Base-by-base conservation (phyloP, 2,113 vertebrate species). In the Struthidea cinerea region DNA sequence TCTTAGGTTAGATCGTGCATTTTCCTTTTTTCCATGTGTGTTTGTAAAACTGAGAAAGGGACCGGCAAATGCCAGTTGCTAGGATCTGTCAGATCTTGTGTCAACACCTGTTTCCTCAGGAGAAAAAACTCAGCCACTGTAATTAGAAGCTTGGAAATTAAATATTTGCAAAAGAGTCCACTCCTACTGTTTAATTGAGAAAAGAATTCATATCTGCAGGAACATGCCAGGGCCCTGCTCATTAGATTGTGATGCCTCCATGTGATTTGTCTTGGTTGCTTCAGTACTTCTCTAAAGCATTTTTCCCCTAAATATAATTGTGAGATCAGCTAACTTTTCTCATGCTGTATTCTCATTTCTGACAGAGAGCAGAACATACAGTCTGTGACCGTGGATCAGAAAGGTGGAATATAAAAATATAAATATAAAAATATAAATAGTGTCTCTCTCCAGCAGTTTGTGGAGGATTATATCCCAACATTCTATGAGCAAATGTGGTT, bases 121-220 rank as follows among this genome's bases (percentile, higher is more conserved):
- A 93, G 96, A 23, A 70, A 89, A 94, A 93, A 71, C 86, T 92
- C 92, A 95, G 93, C 90, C 96, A 94, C 86, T 91, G 88, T 95
- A 97, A 96, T 96, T 96, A 97, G 93, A 95, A 81, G 92, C 92
- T 92, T 97, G 94, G 81, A 96, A 96, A 95, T 96, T 95, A 95
- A 97, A 96, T 96, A 96, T 97, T 94, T 96, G 96, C 94, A 89
- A 96, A 96, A 85, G 88, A 96, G 92, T 95, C 96, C 93, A 93
- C 86, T 93, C 92, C 76, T 95, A 81, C 79, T 92, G 88, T 96
- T 95, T 96, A 97, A 89, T n/a, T 13, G 46, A 93, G 90, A 84
- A 84, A 75, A 90, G 21, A 87, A 93, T 68, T 75, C 65, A 21
- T 26, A 71, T 87, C 83, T 93, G 64, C 80, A 78, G 86, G 49